These are phyloP conservation scores for Acanthis flammea DNA, from an alignment of 2,797 vertebrate species.

Conservation along the genomic window DNA sequence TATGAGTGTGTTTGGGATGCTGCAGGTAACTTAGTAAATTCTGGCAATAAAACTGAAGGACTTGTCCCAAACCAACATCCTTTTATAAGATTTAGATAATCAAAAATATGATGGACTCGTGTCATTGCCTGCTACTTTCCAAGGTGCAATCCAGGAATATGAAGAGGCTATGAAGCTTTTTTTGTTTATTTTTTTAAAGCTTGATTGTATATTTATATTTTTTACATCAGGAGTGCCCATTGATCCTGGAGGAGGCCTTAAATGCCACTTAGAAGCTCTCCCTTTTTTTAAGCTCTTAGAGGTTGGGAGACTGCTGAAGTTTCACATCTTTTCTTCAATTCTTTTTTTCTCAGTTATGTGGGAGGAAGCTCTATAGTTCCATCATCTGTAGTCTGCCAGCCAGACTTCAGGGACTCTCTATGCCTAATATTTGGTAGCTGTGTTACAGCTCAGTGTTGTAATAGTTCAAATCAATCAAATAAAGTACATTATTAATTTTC, in stretches of 20 bases:
- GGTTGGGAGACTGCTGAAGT: not conserved
- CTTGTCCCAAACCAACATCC: not conserved
- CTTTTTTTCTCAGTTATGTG: slow-evolving; percentile 43
- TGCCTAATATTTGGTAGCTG: slow-evolving; percentile 17
- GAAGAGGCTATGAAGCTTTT: not conserved
- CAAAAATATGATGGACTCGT: not conserved
- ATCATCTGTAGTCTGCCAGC: slow-evolving; percentile 4
- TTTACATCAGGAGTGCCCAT: not conserved
- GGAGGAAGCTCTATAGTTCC: slow-evolving; percentile 6
- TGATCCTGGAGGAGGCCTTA: slow-evolving; percentile 20
- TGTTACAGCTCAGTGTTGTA: slow-evolving; percentile 45
- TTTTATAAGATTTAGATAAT: not conserved
- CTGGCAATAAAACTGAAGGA: not conserved
- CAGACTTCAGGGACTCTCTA: slow-evolving; percentile 22
- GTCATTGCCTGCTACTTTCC: not conserved
- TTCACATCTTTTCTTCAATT: not conserved
- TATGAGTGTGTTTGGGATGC: not conserved
- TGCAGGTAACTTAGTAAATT: not conserved
- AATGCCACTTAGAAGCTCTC: not conserved
- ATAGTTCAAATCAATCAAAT: slow-evolving; percentile 38
- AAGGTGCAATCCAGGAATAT: not conserved
- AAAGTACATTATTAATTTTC: slow-evolving; percentile 53
- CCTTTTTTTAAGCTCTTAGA: not conserved
- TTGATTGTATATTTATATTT: slow-evolving; percentile 33
- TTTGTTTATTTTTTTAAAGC: not conserved